Percentiles rank a stretch among this genome's conserved stretches.
Conservation (phyloP, 2,888 invertebrate genomes). For the Alviniconcha strummeri region DNA sequence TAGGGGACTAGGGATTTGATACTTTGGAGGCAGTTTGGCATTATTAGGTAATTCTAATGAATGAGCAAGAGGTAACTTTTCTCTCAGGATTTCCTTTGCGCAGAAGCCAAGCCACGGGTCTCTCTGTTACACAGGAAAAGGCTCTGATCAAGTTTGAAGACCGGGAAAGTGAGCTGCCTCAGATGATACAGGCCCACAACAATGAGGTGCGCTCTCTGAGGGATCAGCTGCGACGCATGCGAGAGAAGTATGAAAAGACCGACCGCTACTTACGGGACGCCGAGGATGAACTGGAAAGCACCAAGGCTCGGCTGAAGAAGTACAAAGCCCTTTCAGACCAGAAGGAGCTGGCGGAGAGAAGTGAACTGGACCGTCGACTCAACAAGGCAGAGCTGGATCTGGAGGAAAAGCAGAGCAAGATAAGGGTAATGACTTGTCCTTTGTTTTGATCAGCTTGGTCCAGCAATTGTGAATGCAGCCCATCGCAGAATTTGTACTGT, state of each 20-base stretch:
- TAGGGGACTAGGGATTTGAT: no score
- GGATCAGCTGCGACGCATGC: conserved; percentile 67
- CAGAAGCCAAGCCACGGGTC: no score
- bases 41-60: no score
- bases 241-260: conserved; percentile 60
- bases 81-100: no score
- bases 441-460: no score
- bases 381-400: conserved; percentile 61
- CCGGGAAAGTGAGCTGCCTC: conserved; percentile 69
- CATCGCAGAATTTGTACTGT: no score
- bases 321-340: conserved; percentile 68
- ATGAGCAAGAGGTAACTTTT: no score
- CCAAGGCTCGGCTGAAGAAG: conserved; percentile 64
- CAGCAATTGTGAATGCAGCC: no score
- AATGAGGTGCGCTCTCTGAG: conserved; percentile 65
- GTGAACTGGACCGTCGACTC: conserved; percentile 65
- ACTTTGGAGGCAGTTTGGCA: no score
- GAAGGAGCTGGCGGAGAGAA: conserved; percentile 68
- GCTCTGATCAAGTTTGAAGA: conserved; percentile 66
- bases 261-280: conserved; percentile 67
- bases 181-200: conserved; percentile 67
- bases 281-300: conserved; percentile 68
- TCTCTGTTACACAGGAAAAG: conserved; percentile 52
- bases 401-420: conserved; percentile 63
- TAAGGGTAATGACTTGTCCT: conserved; percentile 56